Evolutionary conservation across 2,797 vertebrate species (phyloP), one percentile per base, ranked within the genome.

Genomic region (Poeciliopsis paucimaculata): DNA sequence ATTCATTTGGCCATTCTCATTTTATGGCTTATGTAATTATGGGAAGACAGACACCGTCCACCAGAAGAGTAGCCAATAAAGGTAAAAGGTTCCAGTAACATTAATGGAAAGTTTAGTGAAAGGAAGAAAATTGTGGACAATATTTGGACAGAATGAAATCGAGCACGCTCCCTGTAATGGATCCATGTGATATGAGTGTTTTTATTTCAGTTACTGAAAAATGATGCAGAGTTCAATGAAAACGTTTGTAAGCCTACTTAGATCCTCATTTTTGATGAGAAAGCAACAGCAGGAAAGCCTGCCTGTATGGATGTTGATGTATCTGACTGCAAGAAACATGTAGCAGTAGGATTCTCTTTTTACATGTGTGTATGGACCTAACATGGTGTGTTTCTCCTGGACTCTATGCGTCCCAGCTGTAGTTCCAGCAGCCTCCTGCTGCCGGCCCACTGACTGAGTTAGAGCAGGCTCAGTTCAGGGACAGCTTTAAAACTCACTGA

Each of bases 381-480:
- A 51, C 77, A 26, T 74, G 43, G 74, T 49, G 70, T 47, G 51
- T 76, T 64, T 47, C 77, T 39, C 55, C 43, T 82, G 73, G 39
- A 79, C 41, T 45, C 31, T 75, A n/a, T 79, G 81, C 28, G 83
- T 71, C 84, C 28, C 81, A 83, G 80, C 79, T 60, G 11, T 51
- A 79, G 49, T 45, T 76, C 23, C 51, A 8, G 55, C 79, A 45
- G 36, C 47, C 28, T 53, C 71, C 60, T 74, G 73, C 34, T 72
- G n/a, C 43, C 31, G 46, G 10, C 46, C 80, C 41, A 71, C 70
- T 62, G 66, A 78, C 34, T 53, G 64, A 90, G 36, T 89, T 83
- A 88, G 85, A 86, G 73, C 79, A 92, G 92, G 89, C 49, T 73
- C 8, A 90, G 88, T 82, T 89, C 73, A 92, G 88, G 91, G 87